Base-by-base conservation (phyloP, 1,140 invertebrate genomes). In the Pemphigus obesinymphae region DNA sequence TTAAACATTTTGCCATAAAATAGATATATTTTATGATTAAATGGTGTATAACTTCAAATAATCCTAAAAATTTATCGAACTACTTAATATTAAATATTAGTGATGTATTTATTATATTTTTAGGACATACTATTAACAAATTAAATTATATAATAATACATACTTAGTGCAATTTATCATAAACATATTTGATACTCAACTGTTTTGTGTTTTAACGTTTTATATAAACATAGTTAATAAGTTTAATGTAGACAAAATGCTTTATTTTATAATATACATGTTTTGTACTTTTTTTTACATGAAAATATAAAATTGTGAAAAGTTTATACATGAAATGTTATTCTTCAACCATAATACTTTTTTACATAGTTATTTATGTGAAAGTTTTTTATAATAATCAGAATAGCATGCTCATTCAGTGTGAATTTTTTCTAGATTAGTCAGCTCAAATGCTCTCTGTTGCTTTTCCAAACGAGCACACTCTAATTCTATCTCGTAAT, bases 401-500 rank as follows among this genome's bases (percentile, higher is more conserved):
- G n/a, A n/a, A 45, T 11, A 17, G n/a, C 17, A 31, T 73, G 4
- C 40, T 58, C 40, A 78, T 15, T 78, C 50, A 55, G 55, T 31
- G 0, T 63, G 23, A 23, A 63, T 80, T 20, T 34, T 17, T 43
- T 61, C 53, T 26, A 37, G 7, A 63, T 61, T 80, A 8, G 55
- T 55, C 11, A 63, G 11, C 45, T 80, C 76, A 45, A 61, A 61
- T 20, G 55, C 37, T 80, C 76, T 82, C 11, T 89, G 86, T 85
- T 89, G 86, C 83, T 89, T 87, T 82, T 90, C 89, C 13, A 90
- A 85, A 45, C 89, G 87, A 37, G 88, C 89, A 84, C 89, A 90
- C 3, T 92, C 93, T 82, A 93, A 90, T 87, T 95, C 94, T 43
- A 95, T 92, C 87, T 98, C 95, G 88, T 98, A 99, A 89, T 99